Conservation (phyloP, 2,888 invertebrate species). For the Drosophila phalerata region DNA sequence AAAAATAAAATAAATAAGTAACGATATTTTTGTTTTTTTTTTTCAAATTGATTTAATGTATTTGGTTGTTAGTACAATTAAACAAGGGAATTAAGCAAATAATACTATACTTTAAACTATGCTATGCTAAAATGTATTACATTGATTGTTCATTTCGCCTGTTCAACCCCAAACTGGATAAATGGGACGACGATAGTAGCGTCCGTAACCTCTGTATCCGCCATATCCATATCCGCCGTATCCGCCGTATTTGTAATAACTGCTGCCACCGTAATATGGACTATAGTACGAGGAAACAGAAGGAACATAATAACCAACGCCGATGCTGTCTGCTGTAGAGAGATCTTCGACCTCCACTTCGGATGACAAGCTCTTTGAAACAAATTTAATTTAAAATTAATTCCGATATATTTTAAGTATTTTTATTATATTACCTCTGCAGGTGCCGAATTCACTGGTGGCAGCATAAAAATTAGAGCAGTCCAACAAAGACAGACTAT, state of each 20-base stretch:
- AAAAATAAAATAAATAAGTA: neutral
- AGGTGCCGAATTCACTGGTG: conserved; percentile 43
- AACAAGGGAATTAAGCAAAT: neutral
- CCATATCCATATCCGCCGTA: conserved; percentile 61
- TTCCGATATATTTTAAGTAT: neutral
- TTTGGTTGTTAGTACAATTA: conserved; percentile 31
- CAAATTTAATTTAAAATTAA: neutral
- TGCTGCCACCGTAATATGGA: conserved; percentile 60
- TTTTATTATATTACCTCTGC: conserved; percentile 45
- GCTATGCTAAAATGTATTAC: conserved; percentile 1
- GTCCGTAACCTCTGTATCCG: conserved; percentile 54
- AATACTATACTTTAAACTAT: conserved; percentile 17
- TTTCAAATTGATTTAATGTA: conserved; percentile 13
- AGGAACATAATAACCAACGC: conserved; percentile 65
- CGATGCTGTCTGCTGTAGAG: conserved; percentile 64
- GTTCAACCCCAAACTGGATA: conserved; percentile 65
- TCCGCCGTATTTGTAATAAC: conserved; percentile 66
- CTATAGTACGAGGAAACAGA: conserved; percentile 49
- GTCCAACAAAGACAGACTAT: conserved; percentile 23
- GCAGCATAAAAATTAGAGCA: conserved; percentile 35
- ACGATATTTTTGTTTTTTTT: neutral
- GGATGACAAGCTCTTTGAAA: conserved; percentile 17
- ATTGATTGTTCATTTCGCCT: neutral
- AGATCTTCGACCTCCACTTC: conserved; percentile 55
- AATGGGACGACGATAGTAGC: conserved; percentile 68